Base-by-base conservation (phyloP, 2,797 vertebrate genomes). In the Bothrops alternatus region DNA sequence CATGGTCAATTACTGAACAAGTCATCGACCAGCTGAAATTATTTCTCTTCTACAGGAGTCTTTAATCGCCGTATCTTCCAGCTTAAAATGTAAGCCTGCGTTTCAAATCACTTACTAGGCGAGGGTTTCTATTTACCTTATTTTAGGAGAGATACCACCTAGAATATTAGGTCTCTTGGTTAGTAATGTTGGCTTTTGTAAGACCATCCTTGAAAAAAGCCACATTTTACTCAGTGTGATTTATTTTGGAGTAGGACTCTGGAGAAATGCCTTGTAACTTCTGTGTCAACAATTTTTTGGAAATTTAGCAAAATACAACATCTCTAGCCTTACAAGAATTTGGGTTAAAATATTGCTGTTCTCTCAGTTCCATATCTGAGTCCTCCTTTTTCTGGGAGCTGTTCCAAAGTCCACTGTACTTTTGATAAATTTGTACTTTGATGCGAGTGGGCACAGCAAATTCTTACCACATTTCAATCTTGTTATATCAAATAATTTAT, bases 341-440 rank as follows among this genome's bases (percentile, higher is more conserved):
- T 28, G 57, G 23, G 6, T 61, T 94, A 89, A 26, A 82, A 89
- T 90, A 92, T 95, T 96, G 89, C 86, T 87, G 12, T 95, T 95
- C 92, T 88, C 0, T 94, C 93, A 93, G 91, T 69, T 94, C 95
- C n/a, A 37, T 87, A 87, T 87, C 18, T 87, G 8, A 12, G n/a
- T 58, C n/a, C 86, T 32, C 18, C 56, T 37, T 57, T 61, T 61
- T 88, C 10, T 58, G 32, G 56, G 87, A 88, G 87, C 87, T 23
- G 57, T 88, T 88, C 57, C 57, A 61, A 88, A 61, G 42, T 61
- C 87, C 58, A 61, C 57, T 61, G 42, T 61, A 16, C 32, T 25
- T 88, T 60, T 88, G 16, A 87, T 87, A 87, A 87, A 87, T 87
- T 42, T 88, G 87, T 42, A 50, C 42, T 89, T 61, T 89, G 50